These are phyloP conservation scores for Corbicula japonica DNA, from an alignment of 2,888 invertebrate genomes.

Conservation along the genomic window DNA sequence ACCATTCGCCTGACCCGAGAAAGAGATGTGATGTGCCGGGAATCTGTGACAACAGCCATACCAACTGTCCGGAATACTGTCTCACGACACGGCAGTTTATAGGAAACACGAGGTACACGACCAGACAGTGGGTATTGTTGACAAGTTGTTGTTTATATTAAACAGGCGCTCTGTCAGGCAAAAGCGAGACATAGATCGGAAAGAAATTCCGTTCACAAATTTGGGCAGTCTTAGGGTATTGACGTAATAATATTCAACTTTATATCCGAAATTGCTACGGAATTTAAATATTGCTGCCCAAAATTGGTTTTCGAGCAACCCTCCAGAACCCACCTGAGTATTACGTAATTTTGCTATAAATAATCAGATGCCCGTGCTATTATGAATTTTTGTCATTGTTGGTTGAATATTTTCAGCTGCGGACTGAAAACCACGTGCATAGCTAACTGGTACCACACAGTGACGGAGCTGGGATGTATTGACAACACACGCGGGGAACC, in stretches of 20 bases:
- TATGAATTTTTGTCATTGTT: too few relatives aligned
- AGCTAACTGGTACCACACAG: constrained; percentile 42
- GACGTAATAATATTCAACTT: too few relatives aligned
- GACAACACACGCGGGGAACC: constrained; percentile 46
- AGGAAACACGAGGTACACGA: constrained; percentile 10
- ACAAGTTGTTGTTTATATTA: neutral
- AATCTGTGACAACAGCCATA: constrained; percentile 23
- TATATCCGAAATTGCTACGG: too few relatives aligned
- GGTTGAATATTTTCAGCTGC: constrained; percentile 47
- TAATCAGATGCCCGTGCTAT: too few relatives aligned
- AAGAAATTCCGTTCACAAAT: too few relatives aligned
- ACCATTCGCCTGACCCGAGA: constrained; percentile 16
- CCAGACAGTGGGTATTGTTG: constrained; percentile 20
- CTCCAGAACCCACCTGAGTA: too few relatives aligned
- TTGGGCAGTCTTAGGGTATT: too few relatives aligned
- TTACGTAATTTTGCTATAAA: too few relatives aligned
- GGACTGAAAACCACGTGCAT: constrained; percentile 24
- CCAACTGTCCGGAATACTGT: constrained; percentile 29
- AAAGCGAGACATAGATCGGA: too few relatives aligned
- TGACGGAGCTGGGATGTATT: constrained; percentile 32
- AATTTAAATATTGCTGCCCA: too few relatives aligned
- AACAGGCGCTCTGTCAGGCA: too few relatives aligned
- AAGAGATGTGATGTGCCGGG: constrained; percentile 23
- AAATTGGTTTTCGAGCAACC: too few relatives aligned
- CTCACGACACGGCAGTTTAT: constrained; percentile 20